A percentile compares a stretch with the other conserved stretches of the same genome.
These are phyloP conservation scores for Chrysomela aeneicollis DNA, from an alignment of 2,888 invertebrate genomes.

Conservation along the genomic window DNA sequence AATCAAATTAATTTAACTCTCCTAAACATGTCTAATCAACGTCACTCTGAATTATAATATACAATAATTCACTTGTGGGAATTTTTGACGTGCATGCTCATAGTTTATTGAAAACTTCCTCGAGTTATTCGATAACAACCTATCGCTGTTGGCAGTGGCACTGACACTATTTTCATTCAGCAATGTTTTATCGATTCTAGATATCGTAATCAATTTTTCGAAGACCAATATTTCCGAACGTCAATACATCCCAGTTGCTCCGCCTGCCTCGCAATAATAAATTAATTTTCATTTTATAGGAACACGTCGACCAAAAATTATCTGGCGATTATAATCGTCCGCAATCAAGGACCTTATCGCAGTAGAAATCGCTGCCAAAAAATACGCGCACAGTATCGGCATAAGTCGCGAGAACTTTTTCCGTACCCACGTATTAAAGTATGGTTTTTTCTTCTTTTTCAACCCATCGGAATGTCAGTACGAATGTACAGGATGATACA, in stretches of 20 bases:
- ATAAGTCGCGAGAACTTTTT: slow-evolving; percentile 21
- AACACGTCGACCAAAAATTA: slow-evolving; percentile 15
- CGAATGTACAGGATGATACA: not conserved
- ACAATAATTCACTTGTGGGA: no score
- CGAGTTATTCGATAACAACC: no score
- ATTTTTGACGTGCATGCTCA: no score
- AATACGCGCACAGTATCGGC: slow-evolving; percentile 12
- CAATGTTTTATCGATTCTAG: not conserved
- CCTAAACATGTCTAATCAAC: no score
- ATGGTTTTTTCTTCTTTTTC: slow-evolving; percentile 8
- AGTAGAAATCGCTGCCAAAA: slow-evolving; percentile 15
- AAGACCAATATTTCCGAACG: not conserved
- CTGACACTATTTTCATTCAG: no score
- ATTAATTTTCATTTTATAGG: slow-evolving; percentile 14
- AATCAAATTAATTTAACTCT: no score
- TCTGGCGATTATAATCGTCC: slow-evolving; percentile 16
- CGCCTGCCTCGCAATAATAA: slow-evolving; percentile 4
- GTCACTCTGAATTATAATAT: no score
- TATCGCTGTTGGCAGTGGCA: no score
- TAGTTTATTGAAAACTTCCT: no score
- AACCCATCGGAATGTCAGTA: not conserved
- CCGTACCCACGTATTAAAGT: slow-evolving; percentile 14
- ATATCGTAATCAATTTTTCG: not conserved
- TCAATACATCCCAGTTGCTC: slow-evolving; percentile 14
- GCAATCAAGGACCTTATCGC: slow-evolving; percentile 20